Conservation (phyloP, 2,888 invertebrate species). For the Phortica magna region DNA sequence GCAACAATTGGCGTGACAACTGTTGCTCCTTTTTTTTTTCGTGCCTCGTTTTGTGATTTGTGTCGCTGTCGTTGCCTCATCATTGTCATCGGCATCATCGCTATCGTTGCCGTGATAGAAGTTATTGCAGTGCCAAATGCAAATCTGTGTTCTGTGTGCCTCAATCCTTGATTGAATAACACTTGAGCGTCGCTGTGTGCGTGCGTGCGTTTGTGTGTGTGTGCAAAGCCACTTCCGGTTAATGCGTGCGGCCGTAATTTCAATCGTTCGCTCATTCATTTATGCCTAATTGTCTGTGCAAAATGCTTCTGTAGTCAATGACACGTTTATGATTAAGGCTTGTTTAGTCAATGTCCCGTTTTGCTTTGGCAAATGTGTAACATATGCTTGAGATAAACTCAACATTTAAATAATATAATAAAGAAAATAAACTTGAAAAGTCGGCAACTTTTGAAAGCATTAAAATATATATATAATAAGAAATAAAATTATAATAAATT, state of each 20-base stretch:
- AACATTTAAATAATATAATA: not conserved
- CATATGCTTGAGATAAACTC: constrained; percentile 3
- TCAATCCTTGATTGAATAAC: not conserved
- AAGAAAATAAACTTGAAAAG: not conserved
- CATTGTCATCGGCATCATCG: not conserved
- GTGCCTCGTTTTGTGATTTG: not conserved
- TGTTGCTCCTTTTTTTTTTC: constrained; percentile 53
- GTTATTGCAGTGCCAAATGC: not conserved
- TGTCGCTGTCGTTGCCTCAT: too few species aligned
- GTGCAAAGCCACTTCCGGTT: constrained; percentile 11
- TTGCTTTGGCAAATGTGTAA: not conserved
- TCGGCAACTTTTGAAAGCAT: not conserved
- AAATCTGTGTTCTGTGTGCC: not conserved
- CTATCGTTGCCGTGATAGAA: not conserved
- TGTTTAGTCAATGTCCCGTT: not conserved
- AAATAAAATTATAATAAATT: too few species aligned
- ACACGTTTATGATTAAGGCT: not conserved
- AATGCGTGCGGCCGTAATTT: not conserved
- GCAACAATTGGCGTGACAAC: constrained; percentile 68
- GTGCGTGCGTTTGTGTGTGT: constrained; percentile 9
- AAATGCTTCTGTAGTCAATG: not conserved
- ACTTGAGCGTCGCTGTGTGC: not conserved
- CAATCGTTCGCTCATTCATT: constrained; percentile 6
- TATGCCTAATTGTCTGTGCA: constrained; percentile 22
- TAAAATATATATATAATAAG: not conserved